These are phyloP conservation scores for Pseudomyrmex gracilis DNA, from an alignment of 1,140 invertebrate species.

Conservation along the genomic window DNA sequence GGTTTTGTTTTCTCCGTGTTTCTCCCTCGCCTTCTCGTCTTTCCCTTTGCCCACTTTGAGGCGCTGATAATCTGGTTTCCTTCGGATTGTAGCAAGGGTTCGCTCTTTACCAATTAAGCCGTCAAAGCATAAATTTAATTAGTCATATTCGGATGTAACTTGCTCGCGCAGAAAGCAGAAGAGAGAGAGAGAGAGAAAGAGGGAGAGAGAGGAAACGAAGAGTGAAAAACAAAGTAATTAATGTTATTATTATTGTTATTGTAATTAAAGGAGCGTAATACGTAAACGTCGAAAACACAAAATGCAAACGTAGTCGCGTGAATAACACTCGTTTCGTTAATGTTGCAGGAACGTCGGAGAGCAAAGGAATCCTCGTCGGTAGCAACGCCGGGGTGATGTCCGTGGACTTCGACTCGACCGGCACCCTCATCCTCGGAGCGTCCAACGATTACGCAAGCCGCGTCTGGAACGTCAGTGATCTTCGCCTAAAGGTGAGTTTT, in stretches of 20 bases:
- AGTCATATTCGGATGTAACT: slow-evolving; percentile 56
- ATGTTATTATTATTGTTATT: background rate
- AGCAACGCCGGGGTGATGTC: slow-evolving; percentile 98
- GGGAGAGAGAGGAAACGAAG: background rate
- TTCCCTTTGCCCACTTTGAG: slow-evolving; percentile 7
- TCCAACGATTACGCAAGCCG: slow-evolving; percentile 98
- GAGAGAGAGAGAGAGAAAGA: background rate
- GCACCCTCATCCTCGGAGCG: slow-evolving; percentile 93
- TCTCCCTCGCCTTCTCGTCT: background rate
- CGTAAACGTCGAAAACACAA: background rate
- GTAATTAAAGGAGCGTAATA: background rate
- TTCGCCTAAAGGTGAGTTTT: slow-evolving; percentile 93
- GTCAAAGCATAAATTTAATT: slow-evolving; percentile 79
- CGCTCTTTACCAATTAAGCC: slow-evolving; percentile 49
- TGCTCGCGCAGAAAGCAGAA: background rate
- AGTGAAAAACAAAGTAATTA: slow-evolving; percentile 21
- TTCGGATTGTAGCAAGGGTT: slow-evolving; percentile 16
- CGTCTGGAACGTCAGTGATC: slow-evolving; percentile 96
- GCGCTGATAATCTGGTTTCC: slow-evolving; percentile 15
- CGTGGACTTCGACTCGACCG: slow-evolving; percentile 96
- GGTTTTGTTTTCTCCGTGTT: slow-evolving; percentile 43
- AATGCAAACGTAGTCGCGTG: background rate
- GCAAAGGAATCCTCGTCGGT: slow-evolving; percentile 92
- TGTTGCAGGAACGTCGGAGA: slow-evolving; percentile 89
- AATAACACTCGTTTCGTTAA: too few species aligned